Evolutionary conservation across 2,888 invertebrate species (phyloP), one percentile per base, ranked within the genome.

Genomic region (Hydriomena furcata): DNA sequence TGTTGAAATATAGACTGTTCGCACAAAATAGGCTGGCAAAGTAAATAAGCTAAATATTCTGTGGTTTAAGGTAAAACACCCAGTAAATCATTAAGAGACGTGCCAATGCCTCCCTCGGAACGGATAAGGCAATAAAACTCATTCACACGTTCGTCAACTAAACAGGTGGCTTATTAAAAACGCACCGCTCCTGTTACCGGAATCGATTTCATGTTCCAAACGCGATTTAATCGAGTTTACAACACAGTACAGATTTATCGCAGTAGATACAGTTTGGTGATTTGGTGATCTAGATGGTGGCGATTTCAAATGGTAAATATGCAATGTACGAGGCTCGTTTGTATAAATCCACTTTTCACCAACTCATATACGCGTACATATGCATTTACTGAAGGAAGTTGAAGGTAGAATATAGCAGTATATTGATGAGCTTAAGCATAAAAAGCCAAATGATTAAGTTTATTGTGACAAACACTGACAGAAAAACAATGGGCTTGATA

Each of bases 131-230:
- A 79, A 80, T 83, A 84, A 83, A 79, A 84, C 79, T 87, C 86
- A 90, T 90, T 90, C 88, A 90, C 85, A 88, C 82, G 89, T 87
- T 83, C 84, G 83, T 89, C 89, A 89, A 82, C 63, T 73, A 78
- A 82, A 81, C 82, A 76, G 79, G 81, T 71, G 77, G 82, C 88
- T 88, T 89, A 89, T 90, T 90, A 90, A 89, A 88, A 85, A 81
- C 81, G 66, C 73, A 66, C 70, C 65, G 69, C 65, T 56, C 57
- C 38, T 38, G 56, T 59, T 61, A 53, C 52, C 64, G 63, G 68
- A 65, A 65, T 68, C 56, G 58, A 55, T 62, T 77, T 72, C 80
- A 78, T 81, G 79, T 79, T 76, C 73, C 70, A 65, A 66, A 66
- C 65, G 65, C 68, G 75, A 65, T 67, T 57, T 61, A 60, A 61